phyloP scores from a whole-genome alignment of 2,113 vertebrate species.

The Halcyon senegalensis region DNA sequence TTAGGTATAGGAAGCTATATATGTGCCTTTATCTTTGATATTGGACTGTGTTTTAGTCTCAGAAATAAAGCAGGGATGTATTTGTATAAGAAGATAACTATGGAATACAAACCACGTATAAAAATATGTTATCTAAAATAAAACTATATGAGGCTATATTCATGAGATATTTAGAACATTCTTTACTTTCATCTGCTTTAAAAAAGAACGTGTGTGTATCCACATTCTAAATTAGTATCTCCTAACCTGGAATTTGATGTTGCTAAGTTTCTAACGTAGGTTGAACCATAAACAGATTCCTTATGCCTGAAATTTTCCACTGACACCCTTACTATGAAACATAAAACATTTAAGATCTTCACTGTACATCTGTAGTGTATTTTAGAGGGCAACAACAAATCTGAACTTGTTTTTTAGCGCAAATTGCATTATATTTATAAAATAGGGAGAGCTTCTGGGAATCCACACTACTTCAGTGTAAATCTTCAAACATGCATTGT shows the following conservation, averaged over 20 bases:
- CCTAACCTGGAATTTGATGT: not conserved
- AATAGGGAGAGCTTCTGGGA: not conserved
- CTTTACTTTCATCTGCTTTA: not conserved
- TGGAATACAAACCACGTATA: not conserved
- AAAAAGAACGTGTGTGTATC: not conserved
- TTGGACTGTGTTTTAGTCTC: not conserved
- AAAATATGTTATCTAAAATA: not conserved
- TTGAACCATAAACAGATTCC: not conserved
- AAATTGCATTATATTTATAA: not conserved
- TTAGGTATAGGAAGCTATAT: not conserved
- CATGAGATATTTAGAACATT: not conserved
- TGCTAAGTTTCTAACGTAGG: not conserved
- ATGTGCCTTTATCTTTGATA: not conserved
- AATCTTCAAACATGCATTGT: not conserved
- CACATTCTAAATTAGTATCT: not conserved
- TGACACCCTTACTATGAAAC: not conserved
- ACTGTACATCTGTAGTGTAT: not conserved
- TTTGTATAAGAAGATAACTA: not conserved
- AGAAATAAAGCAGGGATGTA: not conserved
- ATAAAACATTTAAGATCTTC: not conserved
- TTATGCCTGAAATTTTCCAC: not conserved
- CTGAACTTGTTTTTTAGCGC: not conserved
- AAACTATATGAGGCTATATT: not conserved
- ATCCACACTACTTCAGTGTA: not conserved
- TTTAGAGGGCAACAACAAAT: not conserved